Base-by-base conservation (phyloP, 2,113 vertebrate genomes). In the Chaenogobius annularis region DNA sequence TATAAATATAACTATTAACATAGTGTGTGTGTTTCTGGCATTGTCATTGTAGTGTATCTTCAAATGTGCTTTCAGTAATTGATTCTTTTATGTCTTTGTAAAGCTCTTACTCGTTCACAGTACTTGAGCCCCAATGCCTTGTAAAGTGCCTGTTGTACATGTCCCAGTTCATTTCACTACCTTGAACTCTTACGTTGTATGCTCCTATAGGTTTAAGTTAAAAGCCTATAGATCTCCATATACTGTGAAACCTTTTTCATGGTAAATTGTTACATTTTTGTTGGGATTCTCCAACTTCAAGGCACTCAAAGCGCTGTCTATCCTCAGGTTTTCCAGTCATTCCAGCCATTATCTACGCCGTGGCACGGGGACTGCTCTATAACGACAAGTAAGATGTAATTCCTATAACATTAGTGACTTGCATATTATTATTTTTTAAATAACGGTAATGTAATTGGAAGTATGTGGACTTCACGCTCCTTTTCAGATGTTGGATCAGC, bases 401-500 rank as follows among this genome's bases (percentile, higher is more conserved):
- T 3, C 11, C 7, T 65, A 0, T 22, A 35, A 13, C 14, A 20
- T 3, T 59, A 26, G 10, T 31, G 23, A 26, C 11, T 59, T 59
- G 15, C 35, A 68, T n/a, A 52, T 68, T 31, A 31, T 31, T 31
- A 31, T 31, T 31, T 31, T 2, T 52, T 68, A 2, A 54, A 31
- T 50, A 43, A 43, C 1, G 26, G 4, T 11, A 12, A 13, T 10
- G 12, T 12, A 46, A 12, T 46, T 12, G 44, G 44, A 46, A 46
- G 12, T 52, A 52, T n/a, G 5, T n/a, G 8, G 19, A 10, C 6
- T 79, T 0, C 75, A 63, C 85, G 13, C 89, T 81, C 86, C 69
- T 47, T 58, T 71, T 26, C 82, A 99, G 97, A 65, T 99, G 98
- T 89, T 99, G 97, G 97, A 93, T 96, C 87, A 95, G 93, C 75